phyloP scores from a whole-genome alignment of 2,888 invertebrate genomes.

The Periphyllus acericola region DNA sequence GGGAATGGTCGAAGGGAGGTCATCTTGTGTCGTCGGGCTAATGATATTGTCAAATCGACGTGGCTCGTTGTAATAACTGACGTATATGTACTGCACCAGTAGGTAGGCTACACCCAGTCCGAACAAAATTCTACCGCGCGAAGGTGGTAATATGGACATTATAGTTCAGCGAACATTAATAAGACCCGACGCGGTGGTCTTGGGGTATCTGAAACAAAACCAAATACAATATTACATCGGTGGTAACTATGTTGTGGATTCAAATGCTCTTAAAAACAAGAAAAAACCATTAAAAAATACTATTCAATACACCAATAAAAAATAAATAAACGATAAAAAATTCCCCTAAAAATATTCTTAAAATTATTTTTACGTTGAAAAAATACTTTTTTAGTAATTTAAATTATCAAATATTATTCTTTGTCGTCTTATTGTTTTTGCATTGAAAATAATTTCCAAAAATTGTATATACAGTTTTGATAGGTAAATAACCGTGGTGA shows the following conservation, averaged over 20 bases:
- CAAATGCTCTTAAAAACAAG: no score
- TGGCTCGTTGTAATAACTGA: slow-evolving; percentile 30
- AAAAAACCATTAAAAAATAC: no score
- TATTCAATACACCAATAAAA: background rate
- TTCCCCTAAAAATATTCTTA: no score
- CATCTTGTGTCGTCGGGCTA: slow-evolving; percentile 25
- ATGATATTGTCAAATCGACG: slow-evolving; percentile 25
- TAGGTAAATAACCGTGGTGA: no score
- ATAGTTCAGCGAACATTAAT: slow-evolving; percentile 37
- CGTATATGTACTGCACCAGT: slow-evolving; percentile 34
- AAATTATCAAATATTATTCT: no score
- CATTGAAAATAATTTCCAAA: no score
- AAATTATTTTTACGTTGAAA: no score
- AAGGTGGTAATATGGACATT: slow-evolving; percentile 28
- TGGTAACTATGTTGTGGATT: no score
- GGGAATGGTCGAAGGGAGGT: background rate
- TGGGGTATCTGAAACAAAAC: background rate
- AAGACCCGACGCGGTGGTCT: background rate
- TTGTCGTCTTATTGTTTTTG: no score
- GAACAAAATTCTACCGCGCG: slow-evolving; percentile 31
- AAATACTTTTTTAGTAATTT: no score
- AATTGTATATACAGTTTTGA: no score
- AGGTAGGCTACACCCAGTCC: slow-evolving; percentile 37
- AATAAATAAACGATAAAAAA: background rate
- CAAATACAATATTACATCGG: background rate